These are phyloP conservation scores for Thysanoteuthis rhombus DNA, from an alignment of 2,888 invertebrate genomes.

Conservation along the genomic window DNA sequence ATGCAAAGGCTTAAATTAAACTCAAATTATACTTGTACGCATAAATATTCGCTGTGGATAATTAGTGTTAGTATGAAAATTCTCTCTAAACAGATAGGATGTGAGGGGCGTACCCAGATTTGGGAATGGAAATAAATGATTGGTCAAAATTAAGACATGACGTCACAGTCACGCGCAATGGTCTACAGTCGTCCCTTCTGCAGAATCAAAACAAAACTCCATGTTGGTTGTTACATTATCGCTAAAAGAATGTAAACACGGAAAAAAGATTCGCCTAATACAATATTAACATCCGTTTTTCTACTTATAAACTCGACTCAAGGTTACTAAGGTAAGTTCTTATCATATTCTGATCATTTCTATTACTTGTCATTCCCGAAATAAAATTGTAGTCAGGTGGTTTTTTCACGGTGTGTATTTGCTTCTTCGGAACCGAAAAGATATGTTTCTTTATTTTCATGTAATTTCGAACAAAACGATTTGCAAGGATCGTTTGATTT, in stretches of 20 bases:
- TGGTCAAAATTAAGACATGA: slow-evolving; percentile 26
- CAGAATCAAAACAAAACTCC: slow-evolving; percentile 32
- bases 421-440: neutral
- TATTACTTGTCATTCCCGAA: slow-evolving; percentile 1
- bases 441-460: neutral
- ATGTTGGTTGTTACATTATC: slow-evolving; percentile 27
- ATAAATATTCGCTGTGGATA: neutral
- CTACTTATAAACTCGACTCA: neutral
- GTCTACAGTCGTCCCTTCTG: slow-evolving; percentile 21
- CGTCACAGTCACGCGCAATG: slow-evolving; percentile 31
- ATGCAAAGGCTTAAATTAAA: too few species aligned
- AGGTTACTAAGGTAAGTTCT: neutral
- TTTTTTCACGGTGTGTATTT: neutral
- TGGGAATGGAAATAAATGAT: neutral
- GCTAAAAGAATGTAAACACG: slow-evolving; percentile 24
- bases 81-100: neutral
- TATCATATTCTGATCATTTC: neutral
- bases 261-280: neutral
- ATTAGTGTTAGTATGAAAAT: neutral
- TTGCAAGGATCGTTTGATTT: neutral
- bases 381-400: neutral
- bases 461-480: neutral
- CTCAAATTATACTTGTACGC: neutral
- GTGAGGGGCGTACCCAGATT: slow-evolving; percentile 21
- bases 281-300: neutral